Evolutionary conservation across 2,113 vertebrate species (phyloP).

Genomic region (Recurvirostra avosetta): DNA sequence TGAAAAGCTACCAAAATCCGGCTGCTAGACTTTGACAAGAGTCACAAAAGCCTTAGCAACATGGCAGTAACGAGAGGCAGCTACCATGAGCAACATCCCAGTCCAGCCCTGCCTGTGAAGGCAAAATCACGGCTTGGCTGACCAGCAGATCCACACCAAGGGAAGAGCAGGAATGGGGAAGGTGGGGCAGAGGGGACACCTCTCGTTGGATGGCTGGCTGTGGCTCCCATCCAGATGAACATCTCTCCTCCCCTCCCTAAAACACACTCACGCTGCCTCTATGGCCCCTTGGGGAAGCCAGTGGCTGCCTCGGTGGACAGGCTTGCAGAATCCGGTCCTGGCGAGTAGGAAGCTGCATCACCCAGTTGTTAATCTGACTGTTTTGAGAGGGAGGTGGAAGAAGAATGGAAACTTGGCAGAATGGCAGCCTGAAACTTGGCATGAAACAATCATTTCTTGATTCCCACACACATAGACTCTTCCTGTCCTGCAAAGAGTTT

Average conservation of each 20-base stretch:
- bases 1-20: constrained; percentile 56
- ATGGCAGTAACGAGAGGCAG: constrained; percentile 2
- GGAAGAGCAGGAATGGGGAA: not conserved
- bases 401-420: not conserved
- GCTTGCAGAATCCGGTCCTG: not conserved
- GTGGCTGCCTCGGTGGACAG: not conserved
- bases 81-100: not conserved
- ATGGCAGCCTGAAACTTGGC: constrained; percentile 4
- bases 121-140: not conserved
- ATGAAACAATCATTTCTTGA: not conserved
- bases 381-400: not conserved
- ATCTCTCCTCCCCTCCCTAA: not conserved
- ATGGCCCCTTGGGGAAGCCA: not conserved
- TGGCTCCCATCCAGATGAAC: not conserved
- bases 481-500: not conserved
- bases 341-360: not conserved
- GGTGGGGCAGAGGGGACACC: not conserved
- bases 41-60: not conserved
- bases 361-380: not conserved
- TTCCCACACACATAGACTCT: not conserved
- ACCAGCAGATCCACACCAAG: not conserved
- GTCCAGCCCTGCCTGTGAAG: not conserved
- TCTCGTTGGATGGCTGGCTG: not conserved
- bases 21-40: constrained; percentile 26
- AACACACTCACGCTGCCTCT: not conserved